Evolutionary conservation across 2,797 vertebrate genomes (phyloP).

Genomic region (Macropus fuliginosus): DNA sequence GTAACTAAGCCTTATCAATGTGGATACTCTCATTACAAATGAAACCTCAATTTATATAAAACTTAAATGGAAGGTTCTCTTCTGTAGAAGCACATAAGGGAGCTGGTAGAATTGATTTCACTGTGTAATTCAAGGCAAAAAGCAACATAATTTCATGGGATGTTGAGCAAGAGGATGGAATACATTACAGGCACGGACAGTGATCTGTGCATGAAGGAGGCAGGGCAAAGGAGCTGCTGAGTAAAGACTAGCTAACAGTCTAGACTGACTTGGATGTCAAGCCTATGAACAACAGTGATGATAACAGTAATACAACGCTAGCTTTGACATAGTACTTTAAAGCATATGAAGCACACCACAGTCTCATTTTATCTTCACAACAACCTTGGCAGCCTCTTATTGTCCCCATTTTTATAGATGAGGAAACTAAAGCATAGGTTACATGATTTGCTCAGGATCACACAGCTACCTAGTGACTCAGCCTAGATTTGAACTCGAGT

Average conservation of each 20-base stretch:
- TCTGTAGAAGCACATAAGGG: neutral
- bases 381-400: neutral
- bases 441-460: neutral
- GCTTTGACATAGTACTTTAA: neutral
- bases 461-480: neutral
- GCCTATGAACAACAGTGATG: neutral
- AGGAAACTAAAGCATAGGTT: neutral
- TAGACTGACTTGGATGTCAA: neutral
- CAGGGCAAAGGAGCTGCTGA: neutral
- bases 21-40: neutral
- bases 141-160: neutral
- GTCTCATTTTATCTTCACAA: neutral
- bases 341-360: neutral
- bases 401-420: neutral
- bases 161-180: neutral
- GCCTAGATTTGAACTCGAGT: neutral
- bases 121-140: neutral
- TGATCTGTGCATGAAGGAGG: neutral
- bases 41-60: neutral
- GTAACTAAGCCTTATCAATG: neutral
- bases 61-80: neutral
- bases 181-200: neutral
- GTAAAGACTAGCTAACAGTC: neutral
- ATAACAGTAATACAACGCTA: neutral
- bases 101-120: neutral